phyloP scores from a whole-genome alignment of 2,888 invertebrate genomes.

The Pheosia tremula region DNA sequence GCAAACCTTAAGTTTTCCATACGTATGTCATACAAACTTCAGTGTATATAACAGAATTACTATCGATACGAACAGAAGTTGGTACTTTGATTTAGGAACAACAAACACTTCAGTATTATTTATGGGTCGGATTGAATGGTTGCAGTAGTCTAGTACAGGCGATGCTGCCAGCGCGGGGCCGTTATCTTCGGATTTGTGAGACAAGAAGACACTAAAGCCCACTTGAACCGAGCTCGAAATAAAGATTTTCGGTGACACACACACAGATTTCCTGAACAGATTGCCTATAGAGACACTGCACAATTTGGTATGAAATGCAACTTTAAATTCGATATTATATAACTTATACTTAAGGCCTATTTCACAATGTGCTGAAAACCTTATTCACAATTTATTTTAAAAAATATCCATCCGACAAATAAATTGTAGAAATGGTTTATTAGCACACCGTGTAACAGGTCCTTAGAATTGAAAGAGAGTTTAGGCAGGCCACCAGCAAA shows the following conservation, averaged over 20 bases:
- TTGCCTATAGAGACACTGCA: slow-evolving; percentile 48
- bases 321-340: slow-evolving; percentile 14
- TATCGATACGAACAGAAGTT: too few relatives aligned
- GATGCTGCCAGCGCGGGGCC: slow-evolving; percentile 44
- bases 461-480: too few relatives aligned
- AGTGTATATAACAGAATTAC: too few relatives aligned
- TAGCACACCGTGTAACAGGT: too few relatives aligned
- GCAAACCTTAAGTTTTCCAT: too few relatives aligned
- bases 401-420: too few relatives aligned
- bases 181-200: slow-evolving; percentile 68
- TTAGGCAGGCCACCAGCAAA: too few relatives aligned
- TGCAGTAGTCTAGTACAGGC: slow-evolving; percentile 41
- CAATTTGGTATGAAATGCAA: slow-evolving; percentile 25
- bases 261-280: slow-evolving; percentile 50
- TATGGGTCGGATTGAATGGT: slow-evolving; percentile 2
- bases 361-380: too few relatives aligned
- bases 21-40: too few relatives aligned
- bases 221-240: slow-evolving; percentile 55
- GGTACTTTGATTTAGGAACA: background rate
- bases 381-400: too few relatives aligned
- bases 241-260: slow-evolving; percentile 55
- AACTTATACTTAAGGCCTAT: background rate
- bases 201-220: slow-evolving; percentile 65
- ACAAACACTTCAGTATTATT: slow-evolving; percentile 5
- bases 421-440: too few relatives aligned